phyloP scores from a whole-genome alignment of 1,140 invertebrate genomes.

The Octopus sinensis region DNA sequence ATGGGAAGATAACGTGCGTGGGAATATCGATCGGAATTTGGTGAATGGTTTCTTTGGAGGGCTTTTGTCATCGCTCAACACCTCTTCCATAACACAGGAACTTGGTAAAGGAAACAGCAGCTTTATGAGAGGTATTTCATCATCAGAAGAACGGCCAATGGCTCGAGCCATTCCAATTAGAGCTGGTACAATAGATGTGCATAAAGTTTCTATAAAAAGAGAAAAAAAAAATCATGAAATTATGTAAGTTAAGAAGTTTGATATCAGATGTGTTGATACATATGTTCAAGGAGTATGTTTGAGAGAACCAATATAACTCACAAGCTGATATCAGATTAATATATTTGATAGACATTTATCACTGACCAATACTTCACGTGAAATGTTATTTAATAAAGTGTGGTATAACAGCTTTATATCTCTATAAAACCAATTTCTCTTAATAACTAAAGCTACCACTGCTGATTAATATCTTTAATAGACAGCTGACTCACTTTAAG shows the following conservation, averaged over 20 bases:
- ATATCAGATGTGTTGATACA: neutral
- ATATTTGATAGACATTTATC: too few species aligned
- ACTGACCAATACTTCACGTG: too few species aligned
- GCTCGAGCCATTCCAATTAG: conserved; percentile 83
- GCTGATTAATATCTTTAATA: too few species aligned
- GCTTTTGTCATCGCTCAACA: conserved; percentile 38
- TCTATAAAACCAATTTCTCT: too few species aligned
- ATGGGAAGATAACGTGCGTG: conserved; percentile 83
- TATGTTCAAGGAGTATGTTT: too few species aligned
- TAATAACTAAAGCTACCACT: too few species aligned
- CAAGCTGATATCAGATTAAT: too few species aligned
- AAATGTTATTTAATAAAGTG: too few species aligned
- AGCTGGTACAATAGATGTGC: conserved; percentile 78
- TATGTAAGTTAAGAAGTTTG: neutral
- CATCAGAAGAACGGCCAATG: conserved; percentile 74
- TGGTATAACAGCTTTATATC: too few species aligned
- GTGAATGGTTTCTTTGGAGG: conserved; percentile 56
- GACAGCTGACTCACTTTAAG: too few species aligned
- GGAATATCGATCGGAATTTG: conserved; percentile 76
- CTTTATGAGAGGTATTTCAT: conserved; percentile 76
- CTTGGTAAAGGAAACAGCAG: conserved; percentile 70
- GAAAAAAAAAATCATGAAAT: conserved; percentile 9
- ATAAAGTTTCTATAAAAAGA: conserved; percentile 65
- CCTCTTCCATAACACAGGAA: conserved; percentile 16
- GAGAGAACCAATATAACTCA: too few species aligned